Evolutionary conservation across 2,113 vertebrate species (phyloP), one percentile per base, ranked within the genome.

Genomic region (Oncorhynchus keta): DNA sequence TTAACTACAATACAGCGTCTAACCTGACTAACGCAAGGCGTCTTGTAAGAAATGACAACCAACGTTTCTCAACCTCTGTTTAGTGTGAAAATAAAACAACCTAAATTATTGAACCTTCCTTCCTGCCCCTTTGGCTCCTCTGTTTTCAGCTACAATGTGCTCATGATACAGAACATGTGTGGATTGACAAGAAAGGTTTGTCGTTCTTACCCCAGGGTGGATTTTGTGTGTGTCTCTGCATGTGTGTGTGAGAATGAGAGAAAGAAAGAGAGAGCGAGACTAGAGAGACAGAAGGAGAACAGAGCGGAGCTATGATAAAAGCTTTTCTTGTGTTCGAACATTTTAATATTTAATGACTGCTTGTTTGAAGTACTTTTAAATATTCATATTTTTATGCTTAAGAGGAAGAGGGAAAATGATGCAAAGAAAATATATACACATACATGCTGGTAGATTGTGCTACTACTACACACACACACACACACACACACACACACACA

Each of bases 291-390:
- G 72, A 82, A 55, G 74, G 85, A 82, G 75, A 71, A 81, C 71
- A 77, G 79, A 82, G 84, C 1, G 6, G 30, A 20, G 26, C 68
- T 75, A 45, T 70, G 85, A 91, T 90, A 90, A 92, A 92, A 91
- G 86, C 77, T 87, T 90, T 88, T 87, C 84, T 90, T 91, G 39
- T 45, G 39, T 45, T 45, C 9, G 12, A 87, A 76, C 82, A 84
- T 88, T 88, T 92, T 88, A 93, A 93, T 92, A 91, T 91, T 92
- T 91, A 79, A 92, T 92, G 89, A 90, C 88, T 78, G 74, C 86
- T 89, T 90, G 90, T 92, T 93, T 93, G 92, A 92, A 91, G 90
- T 91, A 75, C 77, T 83, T 91, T 92, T 91, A 89, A 92, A 92
- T 92, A 92, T 93, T 92, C 86, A 93, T 92, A 89, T 85, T 89